phyloP scores from a whole-genome alignment of 2,113 vertebrate species.

The Macrotus californicus region DNA sequence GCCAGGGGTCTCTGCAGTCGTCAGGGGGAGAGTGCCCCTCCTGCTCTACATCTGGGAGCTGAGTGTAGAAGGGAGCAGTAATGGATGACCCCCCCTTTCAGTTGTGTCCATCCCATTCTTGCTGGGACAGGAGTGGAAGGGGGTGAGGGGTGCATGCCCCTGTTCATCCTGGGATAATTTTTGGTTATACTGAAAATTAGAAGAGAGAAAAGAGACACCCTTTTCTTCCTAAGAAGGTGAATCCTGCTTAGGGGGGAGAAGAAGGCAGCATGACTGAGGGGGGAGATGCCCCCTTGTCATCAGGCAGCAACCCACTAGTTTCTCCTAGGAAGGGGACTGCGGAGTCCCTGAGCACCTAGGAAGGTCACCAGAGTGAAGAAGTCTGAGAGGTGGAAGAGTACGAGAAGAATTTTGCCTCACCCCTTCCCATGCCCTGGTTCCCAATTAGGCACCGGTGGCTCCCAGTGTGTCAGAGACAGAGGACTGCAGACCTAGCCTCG shows the following conservation, averaged over 20 bases:
- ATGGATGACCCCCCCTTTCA: neutral
- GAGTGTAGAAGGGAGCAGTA: conserved; percentile 13
- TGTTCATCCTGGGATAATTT: conserved; percentile 60
- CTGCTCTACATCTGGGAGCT: conserved; percentile 41
- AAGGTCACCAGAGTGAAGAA: conserved; percentile 54
- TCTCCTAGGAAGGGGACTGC: neutral
- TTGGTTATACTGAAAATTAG: conserved; percentile 70
- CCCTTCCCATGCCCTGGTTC: conserved; percentile 54
- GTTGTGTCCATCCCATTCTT: conserved; percentile 21
- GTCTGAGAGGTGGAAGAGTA: conserved; percentile 38
- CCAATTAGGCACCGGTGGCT: conserved; percentile 59
- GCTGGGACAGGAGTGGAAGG: conserved; percentile 7
- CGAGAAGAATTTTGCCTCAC: conserved; percentile 17
- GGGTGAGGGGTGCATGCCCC: neutral
- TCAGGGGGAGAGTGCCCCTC: neutral
- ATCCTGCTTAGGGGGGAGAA: conserved; percentile 36
- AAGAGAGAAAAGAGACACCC: conserved; percentile 56
- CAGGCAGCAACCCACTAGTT: conserved; percentile 53
- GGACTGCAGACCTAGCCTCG: conserved; percentile 27
- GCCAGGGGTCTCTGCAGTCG: conserved; percentile 46
- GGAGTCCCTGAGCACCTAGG: conserved; percentile 54
- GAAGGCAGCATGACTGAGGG: conserved; percentile 64
- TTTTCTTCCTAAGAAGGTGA: conserved; percentile 30
- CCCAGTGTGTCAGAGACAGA: conserved; percentile 35
- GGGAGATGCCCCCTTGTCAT: conserved; percentile 33